Conservation (phyloP, 2,888 invertebrate species). For the Mycogona germanica region DNA sequence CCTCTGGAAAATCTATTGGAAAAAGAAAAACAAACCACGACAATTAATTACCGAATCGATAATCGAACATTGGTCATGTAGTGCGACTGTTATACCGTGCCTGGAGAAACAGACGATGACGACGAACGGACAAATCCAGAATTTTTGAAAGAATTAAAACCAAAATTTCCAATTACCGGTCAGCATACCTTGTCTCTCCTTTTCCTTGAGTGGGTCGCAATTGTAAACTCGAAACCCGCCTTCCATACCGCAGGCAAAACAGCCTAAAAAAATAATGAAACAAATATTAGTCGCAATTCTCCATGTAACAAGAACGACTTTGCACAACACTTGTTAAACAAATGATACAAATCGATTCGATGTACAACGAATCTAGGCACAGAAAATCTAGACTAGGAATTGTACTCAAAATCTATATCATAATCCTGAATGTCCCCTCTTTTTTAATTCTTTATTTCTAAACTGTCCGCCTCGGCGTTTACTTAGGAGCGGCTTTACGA, state of each 20-base stretch:
- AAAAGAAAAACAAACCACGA: background rate
- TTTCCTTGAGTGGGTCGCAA: constrained; percentile 93
- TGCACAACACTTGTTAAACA: constrained; percentile 1
- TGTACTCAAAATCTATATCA: too few species aligned
- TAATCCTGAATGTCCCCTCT: too few species aligned
- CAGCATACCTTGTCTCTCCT: constrained; percentile 61
- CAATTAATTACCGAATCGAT: background rate
- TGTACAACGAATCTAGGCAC: background rate
- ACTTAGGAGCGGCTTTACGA: too few species aligned
- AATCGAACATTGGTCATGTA: background rate
- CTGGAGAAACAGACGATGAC: background rate
- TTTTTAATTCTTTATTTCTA: too few species aligned
- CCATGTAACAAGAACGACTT: background rate
- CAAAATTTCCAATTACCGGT: background rate
- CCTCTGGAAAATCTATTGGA: constrained; percentile 65
- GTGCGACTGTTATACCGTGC: too few species aligned
- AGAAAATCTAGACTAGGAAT: too few species aligned
- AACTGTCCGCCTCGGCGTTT: too few species aligned
- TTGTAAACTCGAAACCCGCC: constrained; percentile 94
- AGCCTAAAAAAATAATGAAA: constrained; percentile 54
- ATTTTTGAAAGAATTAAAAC: background rate
- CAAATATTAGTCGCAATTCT: constrained; percentile 15
- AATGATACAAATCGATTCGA: background rate
- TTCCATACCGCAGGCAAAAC: constrained; percentile 95
- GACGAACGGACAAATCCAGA: too few species aligned